Evolutionary conservation across 1,140 invertebrate genomes (phyloP), one percentile per base, ranked within the genome.

Genomic region (Drosophila micromelanica): DNA sequence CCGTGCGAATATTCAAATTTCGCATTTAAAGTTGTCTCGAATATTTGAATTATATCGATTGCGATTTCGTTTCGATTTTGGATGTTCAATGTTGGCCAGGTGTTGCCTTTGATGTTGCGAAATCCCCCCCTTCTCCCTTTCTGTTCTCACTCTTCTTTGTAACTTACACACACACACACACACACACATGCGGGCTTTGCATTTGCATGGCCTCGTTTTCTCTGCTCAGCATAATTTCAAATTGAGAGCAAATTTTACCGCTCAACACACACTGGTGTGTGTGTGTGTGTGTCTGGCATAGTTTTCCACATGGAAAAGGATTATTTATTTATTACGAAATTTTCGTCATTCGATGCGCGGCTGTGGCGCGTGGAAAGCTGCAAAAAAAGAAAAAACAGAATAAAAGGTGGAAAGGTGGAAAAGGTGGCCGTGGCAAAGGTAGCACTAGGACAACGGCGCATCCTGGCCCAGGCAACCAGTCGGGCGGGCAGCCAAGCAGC

Each of bases 261-360:
- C 63, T 77, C 80, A 74, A 57, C 56, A 49, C 70, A 65, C 73
- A 52, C 61, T 55, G 56, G 60, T 48, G 40, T 57, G 45, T 11
- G 38, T 13, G n/a, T 56, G 38, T 56, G 43, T 38, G 43, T 45
- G 30, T 27, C 23, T 52, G 70, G 70, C 67, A 72, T 42, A 64
- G 51, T 74, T 74, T 74, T 74, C 46, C 23, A 62, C 48, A 67
- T 46, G 68, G 52, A 78, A 72, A 86, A 82, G 82, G 82, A 87
- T 87, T 87, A 87, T 87, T 87, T 87, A 87, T 87, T 87, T 87
- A 87, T 87, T 87, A 87, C 82, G 59, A 87, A 82, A 89, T 89
- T 87, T 87, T 87, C 82, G 84, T 87, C 82, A 87, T 87, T 87
- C 82, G 82, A 87, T 87, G 82, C 78, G 82, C 76, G 80, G 67